Conservation (phyloP, 2,888 invertebrate genomes). For the Troides helena region DNA sequence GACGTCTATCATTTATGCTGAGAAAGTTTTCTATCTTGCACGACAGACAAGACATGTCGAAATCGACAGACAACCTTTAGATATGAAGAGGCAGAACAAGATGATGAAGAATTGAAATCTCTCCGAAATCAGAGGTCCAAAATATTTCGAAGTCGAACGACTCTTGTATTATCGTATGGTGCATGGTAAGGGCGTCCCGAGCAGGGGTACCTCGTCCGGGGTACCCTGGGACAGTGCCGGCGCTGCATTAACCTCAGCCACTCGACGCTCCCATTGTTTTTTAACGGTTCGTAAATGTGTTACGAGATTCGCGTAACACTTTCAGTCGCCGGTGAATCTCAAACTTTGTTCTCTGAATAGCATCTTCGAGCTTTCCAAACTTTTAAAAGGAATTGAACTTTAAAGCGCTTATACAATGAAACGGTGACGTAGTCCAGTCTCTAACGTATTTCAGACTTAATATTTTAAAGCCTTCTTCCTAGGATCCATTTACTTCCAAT, state of each 20-base stretch:
- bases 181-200: slow-evolving; percentile 30
- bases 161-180: background rate
- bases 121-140: background rate
- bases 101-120: no score
- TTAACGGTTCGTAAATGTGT: slow-evolving; percentile 61
- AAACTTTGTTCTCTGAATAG: slow-evolving; percentile 25
- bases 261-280: slow-evolving; percentile 56
- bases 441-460: background rate
- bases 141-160: slow-evolving; percentile 1
- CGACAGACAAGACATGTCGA: no score
- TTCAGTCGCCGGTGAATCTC: slow-evolving; percentile 29
- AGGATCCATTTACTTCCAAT: no score
- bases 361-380: slow-evolving; percentile 17
- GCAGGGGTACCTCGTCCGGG: slow-evolving; percentile 29
- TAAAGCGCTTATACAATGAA: slow-evolving; percentile 18
- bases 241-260: slow-evolving; percentile 45
- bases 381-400: slow-evolving; percentile 25
- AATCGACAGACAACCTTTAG: no score
- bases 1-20: no score
- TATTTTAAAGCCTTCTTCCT: no score
- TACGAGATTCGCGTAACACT: slow-evolving; percentile 48
- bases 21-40: no score
- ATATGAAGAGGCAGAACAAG: no score
- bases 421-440: slow-evolving; percentile 2
- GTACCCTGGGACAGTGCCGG: slow-evolving; percentile 29